phyloP scores from a whole-genome alignment of 2,113 vertebrate species.

The Oreocharis arfaki region DNA sequence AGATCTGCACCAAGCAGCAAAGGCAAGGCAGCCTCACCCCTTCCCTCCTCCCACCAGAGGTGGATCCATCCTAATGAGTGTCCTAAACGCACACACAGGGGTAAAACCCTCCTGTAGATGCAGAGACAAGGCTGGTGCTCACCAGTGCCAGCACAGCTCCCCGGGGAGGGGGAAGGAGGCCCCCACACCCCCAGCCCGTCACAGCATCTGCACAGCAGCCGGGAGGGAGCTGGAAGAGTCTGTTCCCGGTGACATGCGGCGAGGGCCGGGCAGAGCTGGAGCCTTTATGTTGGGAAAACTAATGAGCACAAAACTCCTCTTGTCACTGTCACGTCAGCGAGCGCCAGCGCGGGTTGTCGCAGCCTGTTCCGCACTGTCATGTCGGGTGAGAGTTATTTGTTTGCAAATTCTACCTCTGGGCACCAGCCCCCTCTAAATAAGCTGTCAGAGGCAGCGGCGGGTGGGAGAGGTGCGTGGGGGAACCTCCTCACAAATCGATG shows the following conservation, averaged over 20 bases:
- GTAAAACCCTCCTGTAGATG: fast-evolving
- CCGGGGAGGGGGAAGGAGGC: too few relatives aligned
- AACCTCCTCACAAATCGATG: background rate
- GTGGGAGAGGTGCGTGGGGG: background rate
- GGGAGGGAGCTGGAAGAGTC: background rate
- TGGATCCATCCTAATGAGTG: background rate
- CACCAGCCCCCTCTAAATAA: background rate
- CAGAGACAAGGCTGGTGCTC: fast-evolving
- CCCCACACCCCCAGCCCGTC: background rate
- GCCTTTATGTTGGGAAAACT: background rate
- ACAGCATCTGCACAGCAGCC: background rate
- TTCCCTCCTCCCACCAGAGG: background rate
- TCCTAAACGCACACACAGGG: fast-evolving
- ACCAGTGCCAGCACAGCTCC: fast-evolving
- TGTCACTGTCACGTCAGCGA: background rate
- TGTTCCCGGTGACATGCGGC: background rate
- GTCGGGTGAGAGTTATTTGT: background rate
- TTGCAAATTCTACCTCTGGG: background rate
- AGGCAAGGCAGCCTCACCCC: background rate
- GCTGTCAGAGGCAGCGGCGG: background rate
- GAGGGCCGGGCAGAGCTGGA: background rate
- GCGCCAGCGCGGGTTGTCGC: background rate
- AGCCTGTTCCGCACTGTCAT: background rate
- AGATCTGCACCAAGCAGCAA: background rate
- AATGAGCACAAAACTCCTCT: background rate